A percentile compares a stretch with the other conserved stretches of the same genome.
phyloP scores from a whole-genome alignment of 2,888 invertebrate species.

The Leptinotarsa juncta region DNA sequence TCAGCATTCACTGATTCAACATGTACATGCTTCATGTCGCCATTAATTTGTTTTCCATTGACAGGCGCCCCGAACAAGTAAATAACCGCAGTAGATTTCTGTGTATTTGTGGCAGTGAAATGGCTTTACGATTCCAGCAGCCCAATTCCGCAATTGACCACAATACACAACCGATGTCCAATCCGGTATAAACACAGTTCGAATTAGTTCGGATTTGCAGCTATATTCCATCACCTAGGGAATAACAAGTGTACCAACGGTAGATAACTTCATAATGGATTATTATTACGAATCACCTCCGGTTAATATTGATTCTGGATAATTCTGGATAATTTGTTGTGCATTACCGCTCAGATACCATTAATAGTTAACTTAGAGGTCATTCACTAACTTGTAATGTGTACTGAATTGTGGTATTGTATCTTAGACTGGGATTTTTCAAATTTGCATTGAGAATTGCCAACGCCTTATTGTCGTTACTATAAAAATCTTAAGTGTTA shows the following conservation, averaged over 20 bases:
- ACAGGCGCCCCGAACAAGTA: slow-evolving; percentile 23
- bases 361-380: no score
- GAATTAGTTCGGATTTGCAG: slow-evolving; percentile 19
- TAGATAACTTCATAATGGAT: slow-evolving; percentile 3
- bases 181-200: slow-evolving; percentile 16
- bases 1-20: neutral
- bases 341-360: neutral
- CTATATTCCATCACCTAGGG: slow-evolving; percentile 3
- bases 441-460: no score
- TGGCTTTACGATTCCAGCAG: slow-evolving; percentile 13
- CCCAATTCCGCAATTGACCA: neutral
- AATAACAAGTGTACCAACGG: neutral
- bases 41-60: slow-evolving; percentile 16
- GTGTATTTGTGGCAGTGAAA: slow-evolving; percentile 26
- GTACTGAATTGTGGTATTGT: no score
- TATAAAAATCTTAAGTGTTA: no score
- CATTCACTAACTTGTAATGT: no score
- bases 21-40: neutral
- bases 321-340: neutral
- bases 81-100: slow-evolving; percentile 24
- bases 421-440: no score
- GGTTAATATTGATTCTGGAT: neutral
- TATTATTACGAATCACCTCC: neutral
- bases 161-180: slow-evolving; percentile 22
- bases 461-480: no score